Evolutionary conservation across 1,140 invertebrate species (phyloP), one percentile per base, ranked within the genome.

Genomic region (Cepaea nemoralis): DNA sequence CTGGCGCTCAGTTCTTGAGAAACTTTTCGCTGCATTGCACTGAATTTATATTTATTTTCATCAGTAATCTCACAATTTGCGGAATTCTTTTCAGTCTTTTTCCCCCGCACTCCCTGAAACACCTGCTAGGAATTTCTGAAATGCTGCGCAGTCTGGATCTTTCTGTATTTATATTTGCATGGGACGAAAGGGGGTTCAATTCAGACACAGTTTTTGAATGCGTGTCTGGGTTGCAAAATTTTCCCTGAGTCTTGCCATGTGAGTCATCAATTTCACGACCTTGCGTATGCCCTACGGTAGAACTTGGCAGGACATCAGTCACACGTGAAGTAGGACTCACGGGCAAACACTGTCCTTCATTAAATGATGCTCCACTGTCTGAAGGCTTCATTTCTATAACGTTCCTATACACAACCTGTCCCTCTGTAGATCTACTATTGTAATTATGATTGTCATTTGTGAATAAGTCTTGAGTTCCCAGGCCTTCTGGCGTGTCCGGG

Each of bases 401-500:
- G 6, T 45, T 6, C 6, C 42, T 45, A 10, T 45, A 16, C 42
- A 45, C 8, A 45, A 55, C 50, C 22, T 6, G 50, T 55, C 6
- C 5, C n/a, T 55, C 50, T 22, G 22, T 22, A 14, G 50, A 22
- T 45, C 42, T 45, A 16, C 6, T 16, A 45, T 16, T 5, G 12
- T 55, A 55, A 55, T 22, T 5, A n/a, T 22, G 50, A 22, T 55
- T 42, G 70, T n/a, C 33, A 37, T 55, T 76, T 76, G 5, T 50
- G 59, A 77, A 77, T 8, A 77, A 77, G 39, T 67, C 76, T 33
- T 77, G 76, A 67, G 55, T 37, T 40, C 67, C 76, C 1, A 67
- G 35, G 22, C 19, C 12, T 31, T 63, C 31, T 5, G 67, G 39
- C 27, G 76, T 37, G 39, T 77, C 76, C 1, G 33, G 3, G 10